Conservation (phyloP, 2,113 vertebrate species). For the Tinamus guttatus region DNA sequence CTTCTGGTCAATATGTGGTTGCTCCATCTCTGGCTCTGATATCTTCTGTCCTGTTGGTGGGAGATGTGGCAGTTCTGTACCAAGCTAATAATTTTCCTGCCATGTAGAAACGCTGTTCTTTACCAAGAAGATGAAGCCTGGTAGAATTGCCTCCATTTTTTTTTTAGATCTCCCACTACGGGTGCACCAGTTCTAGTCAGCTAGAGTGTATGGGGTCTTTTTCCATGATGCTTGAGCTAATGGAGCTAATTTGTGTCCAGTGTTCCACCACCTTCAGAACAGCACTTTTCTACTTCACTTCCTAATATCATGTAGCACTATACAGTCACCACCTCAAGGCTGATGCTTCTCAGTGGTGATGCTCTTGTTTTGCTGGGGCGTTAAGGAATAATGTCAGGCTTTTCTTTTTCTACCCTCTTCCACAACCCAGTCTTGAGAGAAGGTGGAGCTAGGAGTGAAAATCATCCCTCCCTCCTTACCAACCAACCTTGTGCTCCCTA, state of each 20-base stretch:
- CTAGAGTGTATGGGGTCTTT: background rate
- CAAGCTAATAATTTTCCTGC: background rate
- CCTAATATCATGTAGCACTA: background rate
- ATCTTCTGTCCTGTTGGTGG: background rate
- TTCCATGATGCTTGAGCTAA: background rate
- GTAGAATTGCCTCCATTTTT: background rate
- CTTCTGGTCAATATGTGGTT: background rate
- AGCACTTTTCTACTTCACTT: background rate
- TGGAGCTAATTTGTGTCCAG: background rate
- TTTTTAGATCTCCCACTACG: background rate
- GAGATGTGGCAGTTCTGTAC: background rate
- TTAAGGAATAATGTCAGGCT: background rate
- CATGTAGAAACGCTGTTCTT: background rate
- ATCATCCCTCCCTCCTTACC: background rate
- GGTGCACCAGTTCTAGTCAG: background rate
- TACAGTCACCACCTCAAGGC: background rate
- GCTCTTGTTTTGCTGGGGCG: background rate
- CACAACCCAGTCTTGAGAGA: background rate
- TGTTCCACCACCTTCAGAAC: background rate
- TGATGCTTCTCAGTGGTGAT: background rate
- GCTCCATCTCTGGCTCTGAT: background rate
- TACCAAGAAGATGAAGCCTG: background rate
- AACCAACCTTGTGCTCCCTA: background rate
- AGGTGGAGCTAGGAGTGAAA: background rate
- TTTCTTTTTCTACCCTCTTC: background rate